Conservation (phyloP, 2,888 invertebrate species). For the Siphlonurus alternatus region DNA sequence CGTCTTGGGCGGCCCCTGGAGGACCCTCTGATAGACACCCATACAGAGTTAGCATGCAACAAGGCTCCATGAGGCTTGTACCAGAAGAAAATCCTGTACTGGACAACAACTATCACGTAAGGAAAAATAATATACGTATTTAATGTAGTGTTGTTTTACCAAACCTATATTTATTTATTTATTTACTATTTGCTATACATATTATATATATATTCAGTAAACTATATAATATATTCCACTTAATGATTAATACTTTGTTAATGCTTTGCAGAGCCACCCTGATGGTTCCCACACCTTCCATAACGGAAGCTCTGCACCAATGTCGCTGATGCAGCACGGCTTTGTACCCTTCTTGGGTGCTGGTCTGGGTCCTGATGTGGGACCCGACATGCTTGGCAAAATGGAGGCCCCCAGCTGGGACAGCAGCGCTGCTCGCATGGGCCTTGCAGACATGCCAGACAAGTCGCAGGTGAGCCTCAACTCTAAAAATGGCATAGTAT, state of each 20-base stretch:
- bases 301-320: conserved; percentile 20
- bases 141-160: neutral
- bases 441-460: conserved; percentile 13
- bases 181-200: too few species aligned
- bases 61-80: neutral
- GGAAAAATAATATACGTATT: too few species aligned
- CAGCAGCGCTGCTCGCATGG: conserved; percentile 9
- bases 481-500: neutral
- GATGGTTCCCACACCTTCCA: conserved; percentile 18
- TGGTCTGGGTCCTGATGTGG: conserved; percentile 11
- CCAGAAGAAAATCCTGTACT: neutral
- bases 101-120: neutral
- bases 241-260: neutral
- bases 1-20: neutral
- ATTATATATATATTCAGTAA: neutral
- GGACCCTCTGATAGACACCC: neutral
- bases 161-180: too few species aligned
- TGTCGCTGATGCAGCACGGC: conserved; percentile 13
- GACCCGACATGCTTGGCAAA: conserved; percentile 12
- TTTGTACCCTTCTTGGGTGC: conserved; percentile 11
- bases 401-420: conserved; percentile 15
- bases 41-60: neutral
- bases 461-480: conserved; percentile 13
- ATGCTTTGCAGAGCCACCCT: conserved; percentile 19
- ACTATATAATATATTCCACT: neutral